Percentiles rank a stretch among this genome's conserved stretches.
Evolutionary conservation across 1,140 invertebrate species (phyloP).

Genomic region (Diplogasteroides magnus): DNA sequence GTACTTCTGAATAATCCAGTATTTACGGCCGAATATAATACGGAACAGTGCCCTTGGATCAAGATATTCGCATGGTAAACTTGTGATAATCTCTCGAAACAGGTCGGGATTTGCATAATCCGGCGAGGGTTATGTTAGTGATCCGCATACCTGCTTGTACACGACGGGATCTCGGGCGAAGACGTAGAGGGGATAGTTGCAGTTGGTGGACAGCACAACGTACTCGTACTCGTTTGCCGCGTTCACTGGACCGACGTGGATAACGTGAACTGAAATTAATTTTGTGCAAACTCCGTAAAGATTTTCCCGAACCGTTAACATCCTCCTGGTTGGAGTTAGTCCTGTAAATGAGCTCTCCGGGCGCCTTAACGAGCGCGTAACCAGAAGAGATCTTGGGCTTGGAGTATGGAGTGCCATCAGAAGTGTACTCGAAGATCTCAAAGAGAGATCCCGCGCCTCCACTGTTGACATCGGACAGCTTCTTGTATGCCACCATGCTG

Average conservation of each 20-base stretch:
- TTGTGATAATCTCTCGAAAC: background rate
- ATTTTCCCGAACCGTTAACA: slow-evolving; percentile 41
- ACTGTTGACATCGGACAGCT: slow-evolving; percentile 49
- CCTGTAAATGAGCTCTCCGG: slow-evolving; percentile 52
- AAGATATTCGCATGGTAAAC: no score
- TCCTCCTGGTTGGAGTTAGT: slow-evolving; percentile 55
- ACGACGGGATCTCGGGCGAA: slow-evolving; percentile 37
- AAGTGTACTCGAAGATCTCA: slow-evolving; percentile 55
- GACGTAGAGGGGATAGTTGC: slow-evolving; percentile 41
- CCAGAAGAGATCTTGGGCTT: slow-evolving; percentile 54
- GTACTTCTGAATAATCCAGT: slow-evolving; percentile 39
- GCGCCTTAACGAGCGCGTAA: slow-evolving; percentile 50
- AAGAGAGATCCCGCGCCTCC: slow-evolving; percentile 50
- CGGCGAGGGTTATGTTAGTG: background rate
- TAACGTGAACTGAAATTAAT: slow-evolving; percentile 33
- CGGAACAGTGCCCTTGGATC: no score
- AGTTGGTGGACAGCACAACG: slow-evolving; percentile 35
- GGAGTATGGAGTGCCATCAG: slow-evolving; percentile 53
- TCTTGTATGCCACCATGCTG: slow-evolving; percentile 52
- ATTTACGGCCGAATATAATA: no score
- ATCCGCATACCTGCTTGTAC: slow-evolving; percentile 35
- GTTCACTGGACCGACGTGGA: slow-evolving; percentile 39
- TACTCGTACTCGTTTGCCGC: slow-evolving; percentile 35
- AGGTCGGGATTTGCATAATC: no score
- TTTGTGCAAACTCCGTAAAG: background rate